phyloP scores from a whole-genome alignment of 2,797 vertebrate species.

The Setipinna tenuifilis region DNA sequence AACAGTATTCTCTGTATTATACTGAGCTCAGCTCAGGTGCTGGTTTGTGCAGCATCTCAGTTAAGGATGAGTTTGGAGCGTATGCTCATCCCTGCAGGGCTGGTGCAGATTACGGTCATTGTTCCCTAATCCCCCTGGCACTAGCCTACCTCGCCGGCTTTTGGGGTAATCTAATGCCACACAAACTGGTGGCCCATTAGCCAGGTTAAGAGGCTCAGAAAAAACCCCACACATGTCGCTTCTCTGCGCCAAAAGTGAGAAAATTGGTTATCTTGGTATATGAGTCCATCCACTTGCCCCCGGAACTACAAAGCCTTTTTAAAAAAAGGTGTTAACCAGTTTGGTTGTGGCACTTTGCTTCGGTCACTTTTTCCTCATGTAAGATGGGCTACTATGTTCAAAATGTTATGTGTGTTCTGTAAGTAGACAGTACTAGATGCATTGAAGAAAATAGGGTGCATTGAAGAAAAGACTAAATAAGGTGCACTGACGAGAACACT shows the following conservation, averaged over 20 bases:
- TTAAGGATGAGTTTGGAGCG: background rate
- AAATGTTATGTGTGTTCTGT: background rate
- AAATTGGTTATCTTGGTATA: background rate
- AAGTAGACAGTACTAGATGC: too few species aligned
- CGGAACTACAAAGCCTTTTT: background rate
- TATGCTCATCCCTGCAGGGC: background rate
- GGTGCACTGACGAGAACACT: too few species aligned
- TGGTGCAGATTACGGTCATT: slow-evolving; percentile 27
- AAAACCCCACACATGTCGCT: background rate
- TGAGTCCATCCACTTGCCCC: background rate
- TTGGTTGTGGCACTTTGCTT: background rate
- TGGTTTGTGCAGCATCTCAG: background rate
- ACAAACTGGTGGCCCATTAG: slow-evolving; percentile 7
- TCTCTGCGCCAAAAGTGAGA: background rate
- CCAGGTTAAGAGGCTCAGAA: background rate
- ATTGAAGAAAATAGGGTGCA: too few species aligned
- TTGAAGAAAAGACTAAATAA: too few species aligned
- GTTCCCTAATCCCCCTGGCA: slow-evolving; percentile 3
- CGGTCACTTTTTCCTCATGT: background rate
- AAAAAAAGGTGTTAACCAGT: background rate
- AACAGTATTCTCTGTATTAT: background rate
- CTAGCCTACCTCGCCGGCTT: background rate
- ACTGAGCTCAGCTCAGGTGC: background rate
- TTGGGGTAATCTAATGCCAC: slow-evolving; percentile 14
- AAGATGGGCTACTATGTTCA: background rate